phyloP scores from a whole-genome alignment of 64 coral and sea anemone genomes.

The Trachythela sp. region DNA sequence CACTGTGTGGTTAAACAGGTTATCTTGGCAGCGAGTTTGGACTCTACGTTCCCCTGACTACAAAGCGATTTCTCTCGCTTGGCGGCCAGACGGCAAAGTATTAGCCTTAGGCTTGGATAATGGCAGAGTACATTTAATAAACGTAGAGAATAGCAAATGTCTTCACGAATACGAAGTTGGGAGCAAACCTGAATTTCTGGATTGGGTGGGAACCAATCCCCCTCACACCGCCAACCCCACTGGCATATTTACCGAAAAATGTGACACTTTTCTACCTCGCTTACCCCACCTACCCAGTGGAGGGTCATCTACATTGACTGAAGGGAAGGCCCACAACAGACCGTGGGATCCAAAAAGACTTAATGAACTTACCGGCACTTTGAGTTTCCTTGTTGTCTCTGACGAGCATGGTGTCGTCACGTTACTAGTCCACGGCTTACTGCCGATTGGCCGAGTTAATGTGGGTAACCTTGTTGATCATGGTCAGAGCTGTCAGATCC shows the following conservation, averaged over 20 bases:
- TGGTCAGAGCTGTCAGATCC: not conserved
- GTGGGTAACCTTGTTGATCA: constrained; percentile 30
- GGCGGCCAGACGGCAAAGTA: constrained; percentile 92
- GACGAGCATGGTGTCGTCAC: constrained; percentile 65
- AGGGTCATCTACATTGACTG: constrained; percentile 59
- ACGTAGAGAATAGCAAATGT: constrained; percentile 92
- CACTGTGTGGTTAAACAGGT: constrained; percentile 83
- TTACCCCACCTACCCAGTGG: constrained; percentile 71
- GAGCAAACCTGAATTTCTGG: constrained; percentile 48
- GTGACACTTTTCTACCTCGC: constrained; percentile 52
- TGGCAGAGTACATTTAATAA: constrained; percentile 65
- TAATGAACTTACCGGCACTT: constrained; percentile 50
- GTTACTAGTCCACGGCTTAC: constrained; percentile 79
- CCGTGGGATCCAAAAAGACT: constrained; percentile 80
- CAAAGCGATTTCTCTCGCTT: constrained; percentile 61
- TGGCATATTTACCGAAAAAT: constrained; percentile 58
- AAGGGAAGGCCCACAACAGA: constrained; percentile 52
- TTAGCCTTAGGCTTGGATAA: constrained; percentile 71
- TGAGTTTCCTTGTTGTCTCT: constrained; percentile 70
- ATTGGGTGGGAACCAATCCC: constrained; percentile 66
- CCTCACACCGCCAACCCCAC: not conserved
- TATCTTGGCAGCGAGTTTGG: constrained; percentile 97
- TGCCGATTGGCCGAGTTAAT: constrained; percentile 51
- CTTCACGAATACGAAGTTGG: constrained; percentile 56
- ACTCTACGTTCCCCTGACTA: constrained; percentile 39